A percentile compares a stretch with the other conserved stretches of the same genome.
phyloP scores from a whole-genome alignment of 2,888 invertebrate genomes.

The Acrobeloides nanus region DNA sequence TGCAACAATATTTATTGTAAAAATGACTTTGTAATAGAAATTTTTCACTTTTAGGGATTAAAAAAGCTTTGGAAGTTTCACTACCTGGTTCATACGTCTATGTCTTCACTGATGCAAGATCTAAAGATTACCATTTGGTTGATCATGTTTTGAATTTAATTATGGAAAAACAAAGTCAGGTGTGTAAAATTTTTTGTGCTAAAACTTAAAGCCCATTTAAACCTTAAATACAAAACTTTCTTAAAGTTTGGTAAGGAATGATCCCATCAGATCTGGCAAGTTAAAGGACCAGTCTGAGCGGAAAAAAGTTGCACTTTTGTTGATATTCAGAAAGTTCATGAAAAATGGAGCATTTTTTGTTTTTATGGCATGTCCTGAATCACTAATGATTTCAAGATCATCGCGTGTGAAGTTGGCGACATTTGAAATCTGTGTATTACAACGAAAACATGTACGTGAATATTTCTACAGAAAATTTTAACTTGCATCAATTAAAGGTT shows the following conservation, averaged over 20 bases:
- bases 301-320: too few species aligned
- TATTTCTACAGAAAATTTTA: too few species aligned
- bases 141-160: conserved; percentile 65
- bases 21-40: conserved; percentile 2
- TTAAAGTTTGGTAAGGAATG: neutral
- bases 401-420: too few species aligned
- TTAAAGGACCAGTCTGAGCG: too few species aligned
- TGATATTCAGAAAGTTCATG: too few species aligned
- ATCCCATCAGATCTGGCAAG: too few species aligned
- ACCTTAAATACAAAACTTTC: neutral
- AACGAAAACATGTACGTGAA: too few species aligned
- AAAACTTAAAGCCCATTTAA: conserved; percentile 1
- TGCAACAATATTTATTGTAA: neutral
- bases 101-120: conserved; percentile 70
- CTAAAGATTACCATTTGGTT: conserved; percentile 65
- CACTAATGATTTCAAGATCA: too few species aligned
- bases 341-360: too few species aligned
- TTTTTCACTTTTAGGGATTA: conserved; percentile 45
- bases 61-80: conserved; percentile 64
- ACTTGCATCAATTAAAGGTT: too few species aligned
- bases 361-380: too few species aligned
- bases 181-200: conserved; percentile 51
- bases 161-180: conserved; percentile 69
- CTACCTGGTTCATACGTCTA: conserved; percentile 67
- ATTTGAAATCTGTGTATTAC: too few species aligned